Percentiles rank a stretch among this genome's conserved stretches.
phyloP scores from a whole-genome alignment of 1,140 invertebrate genomes.

The Dendroctonus valens region DNA sequence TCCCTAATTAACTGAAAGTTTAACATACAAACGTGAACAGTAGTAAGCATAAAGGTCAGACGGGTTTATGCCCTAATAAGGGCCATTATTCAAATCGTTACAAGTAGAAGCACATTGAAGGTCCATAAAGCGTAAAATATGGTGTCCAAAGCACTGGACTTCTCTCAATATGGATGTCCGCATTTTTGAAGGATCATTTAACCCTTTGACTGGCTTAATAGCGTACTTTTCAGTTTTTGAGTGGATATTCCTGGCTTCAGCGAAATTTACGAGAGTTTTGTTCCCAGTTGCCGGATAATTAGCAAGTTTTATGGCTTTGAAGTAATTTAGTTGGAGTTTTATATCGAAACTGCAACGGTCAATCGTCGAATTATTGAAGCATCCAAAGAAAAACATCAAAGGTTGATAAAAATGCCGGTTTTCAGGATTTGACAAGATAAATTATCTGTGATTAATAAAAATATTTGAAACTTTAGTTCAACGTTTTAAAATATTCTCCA shows the following conservation, averaged over 20 bases:
- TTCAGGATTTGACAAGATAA: no score
- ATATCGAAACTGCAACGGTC: no score
- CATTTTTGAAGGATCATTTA: conserved; percentile 43
- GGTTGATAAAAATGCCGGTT: no score
- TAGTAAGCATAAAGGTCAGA: conserved; percentile 14
- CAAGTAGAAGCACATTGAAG: conserved; percentile 29
- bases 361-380: no score
- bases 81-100: conserved; percentile 28
- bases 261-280: conserved; percentile 21
- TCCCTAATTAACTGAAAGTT: no score
- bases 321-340: conserved; percentile 1
- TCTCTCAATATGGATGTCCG: conserved; percentile 31
- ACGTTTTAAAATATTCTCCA: no score
- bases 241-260: conserved; percentile 19
- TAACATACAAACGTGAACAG: conserved; percentile 3
- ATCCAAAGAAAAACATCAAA: no score
- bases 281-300: conserved; percentile 12
- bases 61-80: conserved; percentile 25
- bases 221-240: conserved; percentile 32
- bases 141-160: conserved; percentile 31
- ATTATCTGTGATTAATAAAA: no score
- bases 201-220: conserved; percentile 38
- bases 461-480: no score
- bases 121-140: conserved; percentile 33
- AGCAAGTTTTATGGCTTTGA: conserved; percentile 15